These are phyloP conservation scores for Heteractis magnifica DNA, from an alignment of 92 coral and sea anemone species.

Conservation along the genomic window DNA sequence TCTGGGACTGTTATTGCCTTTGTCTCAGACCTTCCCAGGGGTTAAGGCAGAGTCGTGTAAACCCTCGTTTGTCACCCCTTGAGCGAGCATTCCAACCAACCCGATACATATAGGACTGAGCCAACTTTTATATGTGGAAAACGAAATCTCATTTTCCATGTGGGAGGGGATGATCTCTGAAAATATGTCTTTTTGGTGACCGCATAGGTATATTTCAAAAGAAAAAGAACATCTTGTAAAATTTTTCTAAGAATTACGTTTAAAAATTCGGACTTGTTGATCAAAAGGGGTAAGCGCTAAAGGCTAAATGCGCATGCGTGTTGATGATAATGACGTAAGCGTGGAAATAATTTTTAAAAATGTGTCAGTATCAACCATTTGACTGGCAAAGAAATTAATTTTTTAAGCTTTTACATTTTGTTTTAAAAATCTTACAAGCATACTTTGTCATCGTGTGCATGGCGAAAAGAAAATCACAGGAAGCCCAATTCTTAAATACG, in stretches of 20 bases:
- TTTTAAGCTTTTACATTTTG: too few relatives aligned
- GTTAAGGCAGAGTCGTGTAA: constrained; percentile 68
- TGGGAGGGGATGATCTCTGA: constrained; percentile 21
- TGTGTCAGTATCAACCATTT: too few relatives aligned
- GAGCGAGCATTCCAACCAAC: constrained; percentile 99
- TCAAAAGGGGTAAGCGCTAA: background rate
- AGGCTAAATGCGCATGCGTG: constrained; percentile 33
- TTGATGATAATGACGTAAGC: background rate
- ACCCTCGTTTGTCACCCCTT: constrained; percentile 96
- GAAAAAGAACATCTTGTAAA: background rate
- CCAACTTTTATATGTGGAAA: constrained; percentile 9
- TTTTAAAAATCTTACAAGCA: background rate
- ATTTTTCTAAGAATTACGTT: background rate
- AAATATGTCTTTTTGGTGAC: background rate
- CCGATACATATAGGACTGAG: constrained; percentile 7
- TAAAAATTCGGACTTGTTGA: too few relatives aligned
- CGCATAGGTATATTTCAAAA: background rate
- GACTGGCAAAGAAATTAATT: too few relatives aligned
- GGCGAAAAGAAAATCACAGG: background rate
- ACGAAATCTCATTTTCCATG: background rate
- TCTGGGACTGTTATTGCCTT: constrained; percentile 79
- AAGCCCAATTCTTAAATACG: background rate
- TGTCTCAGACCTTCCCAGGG: constrained; percentile 99
- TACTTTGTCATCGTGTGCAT: background rate
- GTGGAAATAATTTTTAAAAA: background rate